phyloP scores from a whole-genome alignment of 2,113 vertebrate genomes.

The Elaphurus davidianus region DNA sequence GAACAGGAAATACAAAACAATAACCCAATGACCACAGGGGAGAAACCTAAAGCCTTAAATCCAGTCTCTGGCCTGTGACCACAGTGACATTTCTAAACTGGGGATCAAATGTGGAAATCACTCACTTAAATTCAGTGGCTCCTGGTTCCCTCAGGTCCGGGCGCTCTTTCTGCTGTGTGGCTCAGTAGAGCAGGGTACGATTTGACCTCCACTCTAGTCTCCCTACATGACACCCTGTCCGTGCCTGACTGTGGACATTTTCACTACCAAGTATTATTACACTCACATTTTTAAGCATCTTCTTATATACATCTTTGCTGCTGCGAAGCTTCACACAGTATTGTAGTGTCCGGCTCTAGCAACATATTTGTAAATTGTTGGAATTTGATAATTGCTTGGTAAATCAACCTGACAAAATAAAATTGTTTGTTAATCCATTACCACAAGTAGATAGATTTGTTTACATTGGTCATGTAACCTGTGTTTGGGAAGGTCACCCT shows the following conservation, averaged over 20 bases:
- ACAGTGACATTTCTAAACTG: background rate
- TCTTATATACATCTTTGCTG: background rate
- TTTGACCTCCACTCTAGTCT: background rate
- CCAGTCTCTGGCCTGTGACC: background rate
- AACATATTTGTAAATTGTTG: background rate
- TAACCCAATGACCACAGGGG: background rate
- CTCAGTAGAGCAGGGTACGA: background rate
- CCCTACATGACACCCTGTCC: background rate
- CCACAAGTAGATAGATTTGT: background rate
- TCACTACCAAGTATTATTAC: background rate
- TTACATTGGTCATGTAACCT: background rate
- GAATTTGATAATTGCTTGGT: background rate
- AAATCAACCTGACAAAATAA: background rate
- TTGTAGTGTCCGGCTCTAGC: background rate
- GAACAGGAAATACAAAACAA: background rate
- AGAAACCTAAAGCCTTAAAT: background rate
- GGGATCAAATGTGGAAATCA: background rate
- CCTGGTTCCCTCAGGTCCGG: background rate
- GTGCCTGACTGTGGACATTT: background rate
- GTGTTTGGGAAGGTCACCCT: background rate
- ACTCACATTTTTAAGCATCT: background rate
- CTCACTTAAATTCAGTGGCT: background rate
- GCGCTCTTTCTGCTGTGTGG: background rate
- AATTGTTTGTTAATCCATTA: background rate
- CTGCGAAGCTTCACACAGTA: background rate